These are phyloP conservation scores for Sebastes iracundus DNA, from an alignment of 2,797 vertebrate genomes.

Conservation along the genomic window DNA sequence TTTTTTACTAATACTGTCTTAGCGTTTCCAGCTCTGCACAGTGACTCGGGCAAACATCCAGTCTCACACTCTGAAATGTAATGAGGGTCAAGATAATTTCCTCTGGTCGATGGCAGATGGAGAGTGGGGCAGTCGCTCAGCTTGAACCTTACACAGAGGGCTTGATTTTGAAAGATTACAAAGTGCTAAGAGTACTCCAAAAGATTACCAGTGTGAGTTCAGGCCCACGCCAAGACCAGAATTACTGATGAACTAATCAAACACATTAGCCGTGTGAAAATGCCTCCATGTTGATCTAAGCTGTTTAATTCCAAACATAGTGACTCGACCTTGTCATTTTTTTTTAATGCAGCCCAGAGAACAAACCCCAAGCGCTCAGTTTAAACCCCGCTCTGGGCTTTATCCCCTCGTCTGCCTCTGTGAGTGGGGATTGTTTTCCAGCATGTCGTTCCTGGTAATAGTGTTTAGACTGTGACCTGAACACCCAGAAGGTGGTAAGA, in stretches of 20 bases:
- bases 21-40: constrained; percentile 2
- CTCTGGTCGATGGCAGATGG: constrained; percentile 19
- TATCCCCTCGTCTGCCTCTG: constrained; percentile 6
- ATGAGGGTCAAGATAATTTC: constrained; percentile 39
- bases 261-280: constrained; percentile 9
- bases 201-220: constrained; percentile 15
- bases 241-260: constrained; percentile 32
- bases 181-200: constrained; percentile 10
- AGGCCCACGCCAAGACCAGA: background rate
- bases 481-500: background rate
- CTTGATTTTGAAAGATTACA: constrained; percentile 30
- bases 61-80: constrained; percentile 2
- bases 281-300: constrained; percentile 28
- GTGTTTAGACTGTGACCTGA: constrained; percentile 32
- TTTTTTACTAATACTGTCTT: background rate
- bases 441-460: constrained; percentile 22
- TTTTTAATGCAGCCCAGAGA: constrained; percentile 11
- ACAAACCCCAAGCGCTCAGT: constrained; percentile 19
- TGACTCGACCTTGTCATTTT: constrained; percentile 11
- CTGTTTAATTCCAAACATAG: constrained; percentile 23
- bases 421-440: constrained; percentile 35
- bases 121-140: constrained; percentile 5
- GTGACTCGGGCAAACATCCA: constrained; percentile 28
- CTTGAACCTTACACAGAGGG: constrained; percentile 14
- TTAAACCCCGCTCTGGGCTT: constrained; percentile 42